Evolutionary conservation across 2,888 invertebrate genomes (phyloP).

Genomic region (Papilio protenor): DNA sequence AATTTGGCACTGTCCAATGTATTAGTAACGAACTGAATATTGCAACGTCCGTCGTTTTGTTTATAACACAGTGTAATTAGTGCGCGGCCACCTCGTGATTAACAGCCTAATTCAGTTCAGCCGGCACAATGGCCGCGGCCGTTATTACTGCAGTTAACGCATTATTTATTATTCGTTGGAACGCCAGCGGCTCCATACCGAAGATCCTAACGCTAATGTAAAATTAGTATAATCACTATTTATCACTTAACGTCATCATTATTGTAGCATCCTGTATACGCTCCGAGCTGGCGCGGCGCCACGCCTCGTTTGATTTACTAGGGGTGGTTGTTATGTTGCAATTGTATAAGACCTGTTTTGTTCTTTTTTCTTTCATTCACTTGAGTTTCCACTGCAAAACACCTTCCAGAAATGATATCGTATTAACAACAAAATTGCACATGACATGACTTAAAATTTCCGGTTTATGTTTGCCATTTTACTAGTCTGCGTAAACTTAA

Average conservation of each 20-base stretch:
- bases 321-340: not conserved
- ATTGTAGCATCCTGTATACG: constrained; percentile 15
- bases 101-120: constrained; percentile 59
- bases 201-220: constrained; percentile 34
- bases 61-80: constrained; percentile 43
- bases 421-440: too few species aligned
- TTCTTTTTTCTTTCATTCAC: not conserved
- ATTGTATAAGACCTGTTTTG: not conserved
- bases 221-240: constrained; percentile 34
- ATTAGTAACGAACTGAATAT: constrained; percentile 18
- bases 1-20: constrained; percentile 11
- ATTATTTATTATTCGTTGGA: constrained; percentile 42
- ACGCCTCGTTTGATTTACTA: constrained; percentile 10
- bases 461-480: too few species aligned
- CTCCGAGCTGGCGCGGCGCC: constrained; percentile 8
- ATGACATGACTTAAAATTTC: too few species aligned
- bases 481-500: too few species aligned
- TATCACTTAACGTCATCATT: constrained; percentile 32
- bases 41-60: constrained; percentile 39
- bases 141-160: constrained; percentile 38
- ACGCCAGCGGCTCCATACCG: constrained; percentile 8
- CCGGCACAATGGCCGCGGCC: constrained; percentile 47
- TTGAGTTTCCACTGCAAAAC: not conserved
- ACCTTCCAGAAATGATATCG: too few species aligned
- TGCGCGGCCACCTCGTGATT: constrained; percentile 51